A percentile compares a stretch with the other conserved stretches of the same genome.
These are phyloP conservation scores for Plestiodon gilberti DNA, from an alignment of 2,113 vertebrate genomes.

Conservation along the genomic window DNA sequence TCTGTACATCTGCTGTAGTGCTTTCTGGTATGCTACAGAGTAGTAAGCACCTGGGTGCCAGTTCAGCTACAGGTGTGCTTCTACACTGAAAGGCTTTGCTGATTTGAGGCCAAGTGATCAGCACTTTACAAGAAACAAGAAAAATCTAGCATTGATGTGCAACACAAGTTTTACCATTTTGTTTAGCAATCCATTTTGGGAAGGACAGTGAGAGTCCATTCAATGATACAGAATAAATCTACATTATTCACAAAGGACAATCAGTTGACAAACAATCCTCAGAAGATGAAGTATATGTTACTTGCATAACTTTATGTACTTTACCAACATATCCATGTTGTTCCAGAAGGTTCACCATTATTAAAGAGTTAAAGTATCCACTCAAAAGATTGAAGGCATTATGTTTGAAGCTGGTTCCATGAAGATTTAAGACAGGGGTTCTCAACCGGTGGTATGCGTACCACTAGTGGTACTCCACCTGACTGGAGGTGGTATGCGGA, in stretches of 20 bases:
- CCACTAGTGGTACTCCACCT: no score
- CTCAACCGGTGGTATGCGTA: no score
- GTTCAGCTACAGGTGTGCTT: neutral
- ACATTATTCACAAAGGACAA: neutral
- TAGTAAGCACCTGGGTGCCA: rapidly evolving
- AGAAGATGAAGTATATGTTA: neutral
- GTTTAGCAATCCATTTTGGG: neutral
- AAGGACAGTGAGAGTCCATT: neutral
- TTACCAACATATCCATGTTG: neutral
- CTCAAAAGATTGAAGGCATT: neutral
- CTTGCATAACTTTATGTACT: neutral
- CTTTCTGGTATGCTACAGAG: rapidly evolving
- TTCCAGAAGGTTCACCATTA: neutral
- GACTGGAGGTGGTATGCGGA: no score
- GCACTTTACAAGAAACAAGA: neutral
- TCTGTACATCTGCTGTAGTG: neutral
- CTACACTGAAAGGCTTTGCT: neutral
- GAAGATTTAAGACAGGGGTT: no score
- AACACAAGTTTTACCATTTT: neutral
- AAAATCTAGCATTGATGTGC: neutral
- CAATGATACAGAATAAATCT: neutral
- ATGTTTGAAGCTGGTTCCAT: neutral
- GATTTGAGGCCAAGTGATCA: neutral
- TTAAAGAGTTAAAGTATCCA: neutral
- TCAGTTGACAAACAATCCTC: neutral